Conservation (phyloP, 2,797 vertebrate species). For the Fringilla coelebs region DNA sequence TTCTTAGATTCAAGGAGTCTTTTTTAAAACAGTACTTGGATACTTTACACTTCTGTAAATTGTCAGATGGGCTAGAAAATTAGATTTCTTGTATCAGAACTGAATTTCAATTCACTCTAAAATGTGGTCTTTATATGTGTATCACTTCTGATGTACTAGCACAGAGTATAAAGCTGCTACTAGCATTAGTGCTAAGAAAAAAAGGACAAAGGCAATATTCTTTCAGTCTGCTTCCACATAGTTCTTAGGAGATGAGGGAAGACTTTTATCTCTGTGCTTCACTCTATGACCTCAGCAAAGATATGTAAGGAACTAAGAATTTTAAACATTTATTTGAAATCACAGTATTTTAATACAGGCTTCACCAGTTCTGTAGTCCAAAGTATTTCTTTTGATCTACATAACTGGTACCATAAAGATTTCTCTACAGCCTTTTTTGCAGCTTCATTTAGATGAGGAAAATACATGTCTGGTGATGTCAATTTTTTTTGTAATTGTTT, state of each 20-base stretch:
- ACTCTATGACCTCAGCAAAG: neutral
- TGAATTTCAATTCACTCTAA: neutral
- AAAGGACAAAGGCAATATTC: neutral
- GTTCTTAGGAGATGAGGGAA: neutral
- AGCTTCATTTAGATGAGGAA: neutral
- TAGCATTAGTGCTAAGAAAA: neutral
- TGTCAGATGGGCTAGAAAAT: neutral
- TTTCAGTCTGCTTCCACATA: neutral
- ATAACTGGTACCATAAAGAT: neutral
- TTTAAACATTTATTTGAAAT: neutral
- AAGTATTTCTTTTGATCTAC: neutral
- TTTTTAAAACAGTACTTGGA: neutral
- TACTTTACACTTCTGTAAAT: neutral
- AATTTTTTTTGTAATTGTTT: neutral
- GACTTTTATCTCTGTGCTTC: neutral
- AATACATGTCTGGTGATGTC: neutral
- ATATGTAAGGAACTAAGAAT: neutral
- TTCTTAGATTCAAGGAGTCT: neutral
- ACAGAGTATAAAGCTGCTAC: neutral
- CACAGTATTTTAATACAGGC: neutral
- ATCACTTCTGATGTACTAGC: neutral
- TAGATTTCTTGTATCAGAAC: neutral
- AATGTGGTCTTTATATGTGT: neutral
- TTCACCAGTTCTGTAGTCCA: neutral
- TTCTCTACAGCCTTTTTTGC: neutral